Evolutionary conservation across 2,888 invertebrate genomes (phyloP).

Genomic region (Taphrorychus bicolor): DNA sequence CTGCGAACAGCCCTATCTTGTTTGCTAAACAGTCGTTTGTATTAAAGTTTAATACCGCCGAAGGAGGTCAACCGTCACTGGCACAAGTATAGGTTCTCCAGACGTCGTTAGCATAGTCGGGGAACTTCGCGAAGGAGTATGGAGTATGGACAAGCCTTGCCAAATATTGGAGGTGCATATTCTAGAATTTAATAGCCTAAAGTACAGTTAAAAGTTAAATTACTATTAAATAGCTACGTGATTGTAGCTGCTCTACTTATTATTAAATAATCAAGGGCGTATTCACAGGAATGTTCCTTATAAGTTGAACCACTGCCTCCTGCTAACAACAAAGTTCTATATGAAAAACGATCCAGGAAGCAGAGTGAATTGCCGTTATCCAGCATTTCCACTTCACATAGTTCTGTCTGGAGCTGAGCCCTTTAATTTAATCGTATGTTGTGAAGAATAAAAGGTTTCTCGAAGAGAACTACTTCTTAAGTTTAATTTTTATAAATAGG

Average conservation of each 20-base stretch:
- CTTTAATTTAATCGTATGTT: conserved; percentile 15
- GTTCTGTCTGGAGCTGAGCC: conserved; percentile 12
- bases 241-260: background rate
- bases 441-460: background rate
- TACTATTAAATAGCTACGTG: too few species aligned
- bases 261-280: background rate
- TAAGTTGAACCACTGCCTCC: background rate
- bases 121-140: background rate
- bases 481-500: too few species aligned
- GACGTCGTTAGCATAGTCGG: conserved; percentile 2
- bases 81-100: conserved; percentile 19
- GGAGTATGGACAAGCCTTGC: background rate
- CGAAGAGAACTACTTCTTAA: too few species aligned
- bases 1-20: conserved; percentile 25
- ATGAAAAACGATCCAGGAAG: conserved; percentile 11
- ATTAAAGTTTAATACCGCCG: conserved; percentile 30
- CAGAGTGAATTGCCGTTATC: conserved; percentile 29
- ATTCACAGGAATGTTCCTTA: background rate
- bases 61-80: conserved; percentile 29
- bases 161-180: background rate
- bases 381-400: conserved; percentile 22
- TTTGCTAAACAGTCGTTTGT: conserved; percentile 34
- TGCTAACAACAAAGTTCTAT: background rate
- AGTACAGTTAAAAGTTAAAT: background rate
- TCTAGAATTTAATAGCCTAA: background rate